Base-by-base conservation (phyloP, 2,888 invertebrate species). In the Operophtera brumata region DNA sequence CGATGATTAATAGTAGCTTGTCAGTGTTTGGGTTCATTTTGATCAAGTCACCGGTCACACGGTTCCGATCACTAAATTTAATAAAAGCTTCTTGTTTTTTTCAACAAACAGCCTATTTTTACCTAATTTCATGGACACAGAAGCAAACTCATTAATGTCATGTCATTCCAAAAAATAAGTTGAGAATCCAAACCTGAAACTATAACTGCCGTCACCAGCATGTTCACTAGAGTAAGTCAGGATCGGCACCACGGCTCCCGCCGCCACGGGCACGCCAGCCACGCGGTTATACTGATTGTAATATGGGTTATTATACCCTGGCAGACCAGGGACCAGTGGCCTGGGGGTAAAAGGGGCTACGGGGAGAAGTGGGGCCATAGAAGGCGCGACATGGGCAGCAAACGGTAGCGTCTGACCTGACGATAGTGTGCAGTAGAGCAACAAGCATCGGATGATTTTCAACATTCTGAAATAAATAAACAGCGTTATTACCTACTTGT, bases 171-270 rank as follows among this genome's bases (percentile, higher is more conserved):
- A 20, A 4, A 20, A 20, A 20, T 20, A 20, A 20, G 20, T 4
- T 20, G 20, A 20, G 20, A 20, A 20, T 20, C 20, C 70, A 52
- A 61, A 90, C 90, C 88, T 89, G 65, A 85, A 92, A 65, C 91
- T 85, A 77, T 93, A 93, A 13, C 91, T 91, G 57, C 93, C 93
- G 73, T 93, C 93, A n/a, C 88, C 84, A 59, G 87, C 91, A 44
- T 92, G 84, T 54, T 92, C 91, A 62, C 87, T 92, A 0, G 86
- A 84, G 66, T 92, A 92, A 4, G 89, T 82, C 32, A 92, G 56
- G 36, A 92, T 92, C 1, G 92, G 92, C 34, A 91, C 83, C 20
- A 81, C 76, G 0, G 84, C 75, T 26, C 75, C 47, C 4, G 53
- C 39, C 34, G 91, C 83, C 20, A 81, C 76, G 0, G 85, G 10